Percentiles rank a stretch among this genome's conserved stretches.
Conservation (phyloP, 92 coral and sea anemone species). For the Hydrozoanthus gracilis region DNA sequence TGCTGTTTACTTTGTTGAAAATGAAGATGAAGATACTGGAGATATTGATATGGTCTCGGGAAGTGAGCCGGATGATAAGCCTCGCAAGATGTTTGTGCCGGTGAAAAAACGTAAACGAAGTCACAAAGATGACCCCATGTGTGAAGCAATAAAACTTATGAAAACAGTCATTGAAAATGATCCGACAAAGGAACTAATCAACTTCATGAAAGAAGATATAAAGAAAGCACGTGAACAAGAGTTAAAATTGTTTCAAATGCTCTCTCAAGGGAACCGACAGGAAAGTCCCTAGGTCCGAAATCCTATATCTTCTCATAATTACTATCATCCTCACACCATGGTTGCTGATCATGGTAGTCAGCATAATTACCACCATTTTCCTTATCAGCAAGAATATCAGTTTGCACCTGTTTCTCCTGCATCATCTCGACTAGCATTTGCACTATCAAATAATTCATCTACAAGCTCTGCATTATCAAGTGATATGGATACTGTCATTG, state of each 20-base stretch:
- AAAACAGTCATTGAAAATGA: constrained; percentile 23
- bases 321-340: neutral
- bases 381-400: constrained; percentile 34
- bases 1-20: constrained; percentile 9
- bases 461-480: neutral
- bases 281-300: constrained; percentile 37
- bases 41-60: neutral
- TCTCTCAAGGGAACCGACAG: constrained; percentile 40
- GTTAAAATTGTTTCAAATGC: constrained; percentile 29
- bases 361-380: constrained; percentile 16
- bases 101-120: constrained; percentile 49
- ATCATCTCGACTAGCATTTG: constrained; percentile 9
- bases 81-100: constrained; percentile 35
- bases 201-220: constrained; percentile 35
- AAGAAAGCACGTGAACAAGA: constrained; percentile 35
- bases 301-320: constrained; percentile 49
- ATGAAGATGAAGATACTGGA: constrained; percentile 31
- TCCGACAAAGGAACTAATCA: constrained; percentile 40
- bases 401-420: constrained; percentile 29
- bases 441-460: neutral
- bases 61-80: constrained; percentile 21
- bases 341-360: constrained; percentile 26
- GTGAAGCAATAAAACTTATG: constrained; percentile 29
- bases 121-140: constrained; percentile 32
- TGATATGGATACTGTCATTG: neutral